phyloP scores from a whole-genome alignment of 2,888 invertebrate species.

The Ophraella communa region DNA sequence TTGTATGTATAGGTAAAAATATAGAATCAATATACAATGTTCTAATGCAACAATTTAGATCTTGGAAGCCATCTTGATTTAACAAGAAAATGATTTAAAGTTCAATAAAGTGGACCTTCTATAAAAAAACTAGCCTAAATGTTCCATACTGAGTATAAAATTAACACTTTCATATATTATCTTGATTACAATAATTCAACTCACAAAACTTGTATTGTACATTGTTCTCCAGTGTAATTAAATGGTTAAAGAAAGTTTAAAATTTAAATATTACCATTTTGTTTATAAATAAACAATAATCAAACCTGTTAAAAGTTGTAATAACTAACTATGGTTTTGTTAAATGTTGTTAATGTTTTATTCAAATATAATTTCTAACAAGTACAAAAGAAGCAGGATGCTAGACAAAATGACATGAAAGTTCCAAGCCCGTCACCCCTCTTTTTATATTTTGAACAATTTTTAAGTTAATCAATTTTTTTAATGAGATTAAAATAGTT shows the following conservation, averaged over 20 bases:
- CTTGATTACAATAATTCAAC: neutral
- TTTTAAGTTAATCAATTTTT: constrained; percentile 24
- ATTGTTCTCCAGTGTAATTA: neutral
- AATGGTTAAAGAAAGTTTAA: neutral
- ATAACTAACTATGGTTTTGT: neutral
- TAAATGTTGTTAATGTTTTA: neutral
- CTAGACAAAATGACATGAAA: constrained; percentile 16
- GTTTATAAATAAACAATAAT: neutral
- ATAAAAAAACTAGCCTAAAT: too few species aligned
- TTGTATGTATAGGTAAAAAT: too few species aligned
- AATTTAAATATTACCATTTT: neutral
- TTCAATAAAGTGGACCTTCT: too few species aligned
- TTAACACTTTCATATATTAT: too few species aligned
- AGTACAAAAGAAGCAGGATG: neutral
- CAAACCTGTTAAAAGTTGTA: neutral
- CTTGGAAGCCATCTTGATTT: too few species aligned
- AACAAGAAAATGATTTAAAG: too few species aligned
- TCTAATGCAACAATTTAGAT: too few species aligned
- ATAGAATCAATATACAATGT: too few species aligned
- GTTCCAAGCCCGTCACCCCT: constrained; percentile 53
- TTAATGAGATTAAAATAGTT: too few species aligned
- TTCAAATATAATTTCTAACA: neutral
- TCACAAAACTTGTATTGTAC: neutral
- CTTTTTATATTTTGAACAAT: constrained; percentile 36
- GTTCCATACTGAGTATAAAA: too few species aligned